phyloP scores from a whole-genome alignment of 2,113 vertebrate species.

The Quiscalus mexicanus region DNA sequence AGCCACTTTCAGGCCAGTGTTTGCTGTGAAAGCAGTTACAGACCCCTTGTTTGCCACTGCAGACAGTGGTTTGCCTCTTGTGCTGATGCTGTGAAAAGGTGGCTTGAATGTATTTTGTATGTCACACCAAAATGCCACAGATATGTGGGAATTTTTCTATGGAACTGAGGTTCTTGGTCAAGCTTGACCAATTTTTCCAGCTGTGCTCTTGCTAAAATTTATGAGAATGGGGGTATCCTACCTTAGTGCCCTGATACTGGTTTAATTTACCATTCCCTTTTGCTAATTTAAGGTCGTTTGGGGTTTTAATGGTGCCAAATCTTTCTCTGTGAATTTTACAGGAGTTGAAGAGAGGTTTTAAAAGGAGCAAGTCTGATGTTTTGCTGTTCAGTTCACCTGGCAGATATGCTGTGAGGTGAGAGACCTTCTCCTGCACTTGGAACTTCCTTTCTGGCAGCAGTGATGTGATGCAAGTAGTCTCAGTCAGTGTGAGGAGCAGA shows the following conservation, averaged over 20 bases:
- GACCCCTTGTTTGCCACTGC: neutral
- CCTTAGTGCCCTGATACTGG: neutral
- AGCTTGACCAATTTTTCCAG: neutral
- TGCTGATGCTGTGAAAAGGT: neutral
- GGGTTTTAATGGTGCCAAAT: neutral
- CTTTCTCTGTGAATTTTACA: neutral
- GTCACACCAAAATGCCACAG: fast-evolving
- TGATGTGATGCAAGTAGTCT: neutral
- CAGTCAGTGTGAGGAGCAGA: neutral
- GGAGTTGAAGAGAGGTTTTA: neutral
- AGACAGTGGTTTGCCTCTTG: neutral
- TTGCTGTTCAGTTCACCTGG: neutral
- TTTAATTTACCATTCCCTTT: neutral
- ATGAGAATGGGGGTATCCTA: neutral
- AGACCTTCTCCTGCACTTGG: neutral
- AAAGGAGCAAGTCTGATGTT: neutral
- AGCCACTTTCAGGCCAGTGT: neutral
- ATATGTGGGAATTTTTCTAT: neutral
- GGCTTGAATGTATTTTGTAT: neutral
- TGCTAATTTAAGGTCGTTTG: neutral
- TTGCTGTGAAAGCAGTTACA: neutral
- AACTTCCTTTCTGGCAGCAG: neutral
- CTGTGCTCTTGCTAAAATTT: neutral
- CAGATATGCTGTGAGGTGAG: neutral
- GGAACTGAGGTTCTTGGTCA: neutral